Evolutionary conservation across 2,888 invertebrate genomes (phyloP), one percentile per base, ranked within the genome.

Genomic region (Phengaris alcon): DNA sequence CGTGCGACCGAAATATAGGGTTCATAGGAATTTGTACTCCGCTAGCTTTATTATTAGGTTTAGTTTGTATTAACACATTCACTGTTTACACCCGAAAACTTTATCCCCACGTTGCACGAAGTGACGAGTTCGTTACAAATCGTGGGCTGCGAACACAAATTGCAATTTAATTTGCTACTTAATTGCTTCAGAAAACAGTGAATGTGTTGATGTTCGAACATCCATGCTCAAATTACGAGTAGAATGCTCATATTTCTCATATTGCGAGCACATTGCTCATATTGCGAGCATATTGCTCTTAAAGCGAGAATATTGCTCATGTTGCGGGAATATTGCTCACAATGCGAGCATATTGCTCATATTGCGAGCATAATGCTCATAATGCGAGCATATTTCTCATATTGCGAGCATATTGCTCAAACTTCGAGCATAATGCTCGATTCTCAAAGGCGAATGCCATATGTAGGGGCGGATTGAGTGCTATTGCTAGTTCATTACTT

Each of bases 31-130:
- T 84, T 87, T 87, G 86, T 89, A 90, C 87, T 90, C 88, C 87
- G 81, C 84, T 91, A 92, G 91, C 87, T 91, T 91, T 90, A 92
- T 86, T 83, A 84, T 84, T 85, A 85, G 83, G 81, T 81, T 82
- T 82, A 87, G 86, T 83, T 83, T 83, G 87, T 88, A 93, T 93
- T 93, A 93, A 93, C 93, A 93, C 93, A 92, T 86, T 93, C 92
- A 93, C 93, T 93, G 93, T 93, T 93, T 93, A 48, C 12, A 22
- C 74, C 69, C 75, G 55, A 57, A 84, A 83, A 77, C 79, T 87
- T 86, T 84, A 88, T 86, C 88, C 90, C 90, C 88, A 90, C 90
- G 90, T 90, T 90, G 90, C 88, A 90, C 91, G 90, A 90, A 90
- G 90, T 87, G 87, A 77, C 78, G 77, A 80, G 78, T 75, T 75